Evolutionary conservation across 2,113 vertebrate species (phyloP).

Genomic region (Saccopteryx bilineata): DNA sequence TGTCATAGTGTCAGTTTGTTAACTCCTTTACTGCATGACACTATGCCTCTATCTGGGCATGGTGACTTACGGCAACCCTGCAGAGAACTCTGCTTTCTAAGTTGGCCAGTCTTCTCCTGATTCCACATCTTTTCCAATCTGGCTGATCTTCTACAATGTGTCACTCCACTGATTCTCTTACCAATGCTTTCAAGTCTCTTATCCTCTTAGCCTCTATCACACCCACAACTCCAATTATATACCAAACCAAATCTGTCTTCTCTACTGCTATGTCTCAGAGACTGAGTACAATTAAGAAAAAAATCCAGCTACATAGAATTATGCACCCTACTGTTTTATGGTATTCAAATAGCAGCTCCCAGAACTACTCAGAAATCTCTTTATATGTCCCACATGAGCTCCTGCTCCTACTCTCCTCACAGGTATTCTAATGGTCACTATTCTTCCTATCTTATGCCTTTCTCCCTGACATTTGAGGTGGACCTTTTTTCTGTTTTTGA

Average conservation of each 20-base stretch:
- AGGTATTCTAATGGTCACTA: not conserved
- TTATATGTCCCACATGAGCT: not conserved
- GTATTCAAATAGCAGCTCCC: not conserved
- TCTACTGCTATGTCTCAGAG: not conserved
- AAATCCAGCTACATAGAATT: not conserved
- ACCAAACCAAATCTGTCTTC: not conserved
- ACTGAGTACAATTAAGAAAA: not conserved
- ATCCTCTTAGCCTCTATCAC: not conserved
- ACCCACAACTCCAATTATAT: not conserved
- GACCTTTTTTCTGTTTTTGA: not conserved
- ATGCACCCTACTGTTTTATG: not conserved
- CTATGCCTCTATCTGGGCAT: not conserved
- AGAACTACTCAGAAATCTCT: not conserved
- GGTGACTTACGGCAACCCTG: not conserved
- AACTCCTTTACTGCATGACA: not conserved
- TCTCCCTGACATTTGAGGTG: not conserved
- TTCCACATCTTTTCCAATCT: not conserved
- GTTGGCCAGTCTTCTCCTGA: not conserved
- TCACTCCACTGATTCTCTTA: not conserved
- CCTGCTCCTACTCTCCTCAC: not conserved
- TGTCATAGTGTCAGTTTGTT: not conserved
- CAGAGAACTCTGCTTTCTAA: slow-evolving; percentile 14
- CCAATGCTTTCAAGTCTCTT: not conserved
- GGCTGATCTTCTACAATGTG: not conserved
- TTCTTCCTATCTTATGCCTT: not conserved